Evolutionary conservation across 2,888 invertebrate genomes (phyloP), one percentile per base, ranked within the genome.

Genomic region (Apotomis capreana): DNA sequence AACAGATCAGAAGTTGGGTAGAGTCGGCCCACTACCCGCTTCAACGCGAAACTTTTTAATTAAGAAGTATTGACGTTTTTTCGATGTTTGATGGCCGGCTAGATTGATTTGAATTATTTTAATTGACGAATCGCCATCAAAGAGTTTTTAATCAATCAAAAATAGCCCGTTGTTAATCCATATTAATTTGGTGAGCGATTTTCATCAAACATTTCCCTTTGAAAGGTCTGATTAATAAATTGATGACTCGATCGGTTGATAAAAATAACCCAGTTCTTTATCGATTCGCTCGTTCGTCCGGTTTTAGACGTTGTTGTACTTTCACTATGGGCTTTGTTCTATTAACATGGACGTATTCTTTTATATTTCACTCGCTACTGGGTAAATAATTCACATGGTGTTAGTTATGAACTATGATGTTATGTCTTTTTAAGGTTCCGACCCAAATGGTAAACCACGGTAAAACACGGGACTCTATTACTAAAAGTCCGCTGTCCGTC

Each of bases 11-110:
- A 15, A 44, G 12, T 9, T 40, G 4, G 54, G 70, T 70, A 65
- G 71, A 71, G 55, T 68, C 15, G n/a, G 46, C 13, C 58, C 12
- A 8, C 26, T 2, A 46, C 68, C 70, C 68, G 69, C 77, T 77
- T 81, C 82, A 83, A 81, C 78, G 84, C 80, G 78, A 79, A 87
- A 84, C 81, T 87, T 88, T 83, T 82, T 85, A 87, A 87, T 87
- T 86, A 85, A 87, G 84, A 83, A 85, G 81, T 87, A 87, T 87
- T 83, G 86, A 83, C 80, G 81, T 81, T 83, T 77, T 80, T 79
- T 77, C 73, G 74, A 79, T 81, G 77, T 80, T 80, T 44, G 67
- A 59, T 60, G 74, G 71, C 51, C 78, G 79, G 76, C 78, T 78
- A 82, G 84, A 86, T 87, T 82, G 83, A 85, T 84, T 83, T 76